Conservation (phyloP, 2,113 vertebrate genomes). For the Gavia stellata region DNA sequence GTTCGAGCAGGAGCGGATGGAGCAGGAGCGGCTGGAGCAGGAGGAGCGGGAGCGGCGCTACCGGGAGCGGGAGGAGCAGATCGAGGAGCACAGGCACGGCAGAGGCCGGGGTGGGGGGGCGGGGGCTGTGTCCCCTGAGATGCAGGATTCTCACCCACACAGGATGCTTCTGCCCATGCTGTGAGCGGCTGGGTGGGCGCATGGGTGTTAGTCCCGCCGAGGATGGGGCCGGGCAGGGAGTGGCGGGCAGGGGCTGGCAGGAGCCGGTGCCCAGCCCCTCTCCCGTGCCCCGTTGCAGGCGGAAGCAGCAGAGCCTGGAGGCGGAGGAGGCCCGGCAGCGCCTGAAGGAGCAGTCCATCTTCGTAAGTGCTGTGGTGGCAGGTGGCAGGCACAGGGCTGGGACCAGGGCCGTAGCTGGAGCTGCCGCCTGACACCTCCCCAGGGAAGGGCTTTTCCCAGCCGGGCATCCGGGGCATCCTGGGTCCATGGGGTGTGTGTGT, state of each 20-base stretch:
- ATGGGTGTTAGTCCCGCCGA: background rate
- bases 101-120: fast-evolving
- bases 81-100: constrained; percentile 90
- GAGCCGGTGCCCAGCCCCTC: background rate
- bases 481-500: background rate
- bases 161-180: fast-evolving
- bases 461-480: fast-evolving
- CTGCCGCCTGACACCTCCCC: background rate
- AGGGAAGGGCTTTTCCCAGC: background rate
- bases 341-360: constrained; percentile 79
- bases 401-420: fast-evolving
- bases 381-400: fast-evolving
- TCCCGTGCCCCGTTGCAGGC: constrained; percentile 49
- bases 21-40: constrained; percentile 92
- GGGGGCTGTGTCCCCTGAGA: background rate
- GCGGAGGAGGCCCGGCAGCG: constrained; percentile 88
- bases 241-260: background rate
- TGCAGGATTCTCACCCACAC: fast-evolving
- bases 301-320: constrained; percentile 87
- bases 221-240: background rate
- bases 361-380: constrained; percentile 81
- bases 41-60: constrained; percentile 91
- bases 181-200: fast-evolving
- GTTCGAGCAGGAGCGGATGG: constrained; percentile 94
- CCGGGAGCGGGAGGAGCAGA: constrained; percentile 89